These are phyloP conservation scores for Ecliptopera silaceata DNA, from an alignment of 2,888 invertebrate genomes.

Conservation along the genomic window DNA sequence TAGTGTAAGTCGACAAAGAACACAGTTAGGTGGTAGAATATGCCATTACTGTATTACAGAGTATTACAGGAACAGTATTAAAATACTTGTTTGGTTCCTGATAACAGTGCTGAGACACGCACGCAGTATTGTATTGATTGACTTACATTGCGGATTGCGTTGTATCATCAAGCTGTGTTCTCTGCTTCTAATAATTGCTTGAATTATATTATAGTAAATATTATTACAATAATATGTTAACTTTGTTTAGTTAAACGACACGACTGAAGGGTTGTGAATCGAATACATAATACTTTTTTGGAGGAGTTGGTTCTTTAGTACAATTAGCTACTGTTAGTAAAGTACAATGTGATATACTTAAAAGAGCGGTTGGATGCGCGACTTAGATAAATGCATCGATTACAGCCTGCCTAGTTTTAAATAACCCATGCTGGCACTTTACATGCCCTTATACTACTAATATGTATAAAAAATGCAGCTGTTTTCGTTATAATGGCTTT, in stretches of 20 bases:
- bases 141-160: no score
- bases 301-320: slow-evolving; percentile 24
- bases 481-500: background rate
- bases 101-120: no score
- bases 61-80: no score
- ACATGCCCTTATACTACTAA: background rate
- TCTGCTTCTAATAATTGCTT: background rate
- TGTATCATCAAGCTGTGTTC: background rate
- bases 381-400: slow-evolving; percentile 19
- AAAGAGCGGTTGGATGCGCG: slow-evolving; percentile 37
- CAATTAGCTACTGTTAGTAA: slow-evolving; percentile 33
- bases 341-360: slow-evolving; percentile 59
- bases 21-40: background rate
- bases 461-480: background rate
- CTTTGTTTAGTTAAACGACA: slow-evolving; percentile 14
- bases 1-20: slow-evolving; percentile 1
- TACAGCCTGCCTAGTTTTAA: slow-evolving; percentile 14
- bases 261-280: slow-evolving; percentile 46
- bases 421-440: background rate
- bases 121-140: no score
- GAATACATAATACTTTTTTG: slow-evolving; percentile 37
- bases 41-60: no score
- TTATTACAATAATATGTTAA: background rate
- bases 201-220: background rate
- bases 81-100: background rate